Evolutionary conservation across 2,888 invertebrate genomes (phyloP).

Genomic region (Panzeria rudis): DNA sequence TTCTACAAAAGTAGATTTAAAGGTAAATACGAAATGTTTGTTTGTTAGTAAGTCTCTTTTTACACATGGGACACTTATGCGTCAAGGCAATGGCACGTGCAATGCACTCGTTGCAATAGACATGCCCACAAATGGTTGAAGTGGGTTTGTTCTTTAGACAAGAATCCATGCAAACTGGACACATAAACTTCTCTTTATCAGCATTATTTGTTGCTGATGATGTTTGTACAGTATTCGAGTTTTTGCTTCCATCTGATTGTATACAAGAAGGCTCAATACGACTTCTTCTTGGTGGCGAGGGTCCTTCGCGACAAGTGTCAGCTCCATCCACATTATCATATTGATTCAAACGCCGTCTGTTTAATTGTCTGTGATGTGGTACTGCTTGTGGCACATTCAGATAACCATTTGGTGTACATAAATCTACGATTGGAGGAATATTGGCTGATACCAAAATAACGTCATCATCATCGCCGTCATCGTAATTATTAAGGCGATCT

Average conservation of each 20-base stretch:
- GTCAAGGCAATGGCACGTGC: conserved; percentile 65
- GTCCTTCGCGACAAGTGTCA: neutral
- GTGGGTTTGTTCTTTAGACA: conserved; percentile 74
- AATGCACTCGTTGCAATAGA: conserved; percentile 77
- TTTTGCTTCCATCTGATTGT: neutral
- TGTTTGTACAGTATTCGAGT: neutral
- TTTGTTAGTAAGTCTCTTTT: conserved; percentile 72
- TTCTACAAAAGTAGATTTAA: conserved; percentile 27
- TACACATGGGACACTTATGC: conserved; percentile 79
- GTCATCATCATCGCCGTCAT: conserved; percentile 62
- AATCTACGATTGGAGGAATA: conserved; percentile 66
- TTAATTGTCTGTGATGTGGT: neutral
- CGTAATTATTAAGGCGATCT: neutral
- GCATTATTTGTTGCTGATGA: neutral
- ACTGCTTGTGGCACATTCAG: neutral
- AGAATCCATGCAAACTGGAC: conserved; percentile 78
- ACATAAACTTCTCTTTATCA: conserved; percentile 73
- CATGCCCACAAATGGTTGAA: conserved; percentile 78
- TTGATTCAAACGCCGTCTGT: conserved; percentile 22
- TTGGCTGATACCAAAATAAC: conserved; percentile 71
- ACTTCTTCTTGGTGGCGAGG: conserved; percentile 1
- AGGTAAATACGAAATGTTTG: conserved; percentile 76
- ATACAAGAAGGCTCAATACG: neutral
- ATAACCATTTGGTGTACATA: conserved; percentile 68
- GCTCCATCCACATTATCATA: neutral